Conservation (phyloP, 2,888 invertebrate genomes). For the Drosophila lacicola region DNA sequence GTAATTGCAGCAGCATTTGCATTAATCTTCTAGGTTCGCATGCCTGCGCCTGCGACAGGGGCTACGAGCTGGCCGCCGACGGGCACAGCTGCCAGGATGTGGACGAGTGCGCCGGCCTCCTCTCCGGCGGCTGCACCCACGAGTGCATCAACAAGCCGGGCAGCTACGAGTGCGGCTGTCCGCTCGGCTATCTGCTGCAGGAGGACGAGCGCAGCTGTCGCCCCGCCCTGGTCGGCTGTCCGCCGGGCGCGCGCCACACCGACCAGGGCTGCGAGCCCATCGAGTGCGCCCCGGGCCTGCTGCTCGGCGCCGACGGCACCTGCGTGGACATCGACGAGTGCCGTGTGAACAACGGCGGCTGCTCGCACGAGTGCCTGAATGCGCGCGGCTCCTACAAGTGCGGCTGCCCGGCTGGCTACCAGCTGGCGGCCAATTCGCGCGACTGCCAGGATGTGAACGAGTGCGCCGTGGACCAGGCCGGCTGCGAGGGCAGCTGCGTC, state of each 20-base stretch:
- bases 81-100: constrained; percentile 85
- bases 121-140: constrained; percentile 85
- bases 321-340: constrained; percentile 87
- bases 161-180: constrained; percentile 87
- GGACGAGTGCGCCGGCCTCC: constrained; percentile 84
- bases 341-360: constrained; percentile 82
- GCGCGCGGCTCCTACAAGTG: constrained; percentile 86
- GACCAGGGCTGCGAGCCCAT: constrained; percentile 70
- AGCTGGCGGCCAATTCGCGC: constrained; percentile 84
- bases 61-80: constrained; percentile 83
- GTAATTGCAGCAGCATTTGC: constrained; percentile 87
- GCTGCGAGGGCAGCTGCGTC: constrained; percentile 83
- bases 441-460: constrained; percentile 87
- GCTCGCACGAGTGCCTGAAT: constrained; percentile 85
- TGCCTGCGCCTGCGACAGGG: constrained; percentile 85
- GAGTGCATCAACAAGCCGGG: constrained; percentile 86
- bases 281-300: constrained; percentile 85
- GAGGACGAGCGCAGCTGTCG: constrained; percentile 75
- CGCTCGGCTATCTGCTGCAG: constrained; percentile 85
- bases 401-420: constrained; percentile 87
- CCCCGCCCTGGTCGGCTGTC: constrained; percentile 71
- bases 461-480: constrained; percentile 85
- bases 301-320: constrained; percentile 83
- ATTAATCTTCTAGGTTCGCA: constrained; percentile 87
- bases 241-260: constrained; percentile 74